Conservation (phyloP, 2,888 invertebrate genomes). For the Invenusta paracnida region DNA sequence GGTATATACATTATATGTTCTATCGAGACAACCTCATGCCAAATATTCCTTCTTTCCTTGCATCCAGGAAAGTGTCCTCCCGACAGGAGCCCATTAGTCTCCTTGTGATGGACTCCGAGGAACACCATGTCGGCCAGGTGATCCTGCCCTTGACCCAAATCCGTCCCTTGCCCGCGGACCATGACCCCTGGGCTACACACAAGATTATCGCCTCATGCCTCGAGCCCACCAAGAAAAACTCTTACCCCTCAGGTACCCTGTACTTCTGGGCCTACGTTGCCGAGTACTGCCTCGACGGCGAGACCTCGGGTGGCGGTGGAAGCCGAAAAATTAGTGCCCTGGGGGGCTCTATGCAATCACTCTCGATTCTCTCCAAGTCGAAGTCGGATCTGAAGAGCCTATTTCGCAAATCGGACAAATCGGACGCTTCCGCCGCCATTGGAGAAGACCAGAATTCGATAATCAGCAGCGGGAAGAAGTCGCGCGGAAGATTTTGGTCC, state of each 20-base stretch:
- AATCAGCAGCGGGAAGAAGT: not conserved
- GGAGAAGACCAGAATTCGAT: not conserved
- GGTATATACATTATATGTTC: no score
- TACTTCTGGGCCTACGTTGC: conserved; percentile 32
- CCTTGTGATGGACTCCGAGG: conserved; percentile 36
- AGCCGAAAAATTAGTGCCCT: not conserved
- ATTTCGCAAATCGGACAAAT: not conserved
- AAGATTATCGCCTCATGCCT: conserved; percentile 28
- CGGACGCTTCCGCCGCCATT: not conserved
- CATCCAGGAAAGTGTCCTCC: not conserved
- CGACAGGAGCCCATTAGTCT: conserved; percentile 27
- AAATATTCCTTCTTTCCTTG: no score
- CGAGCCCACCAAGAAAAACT: conserved; percentile 41
- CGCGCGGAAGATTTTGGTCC: not conserved
- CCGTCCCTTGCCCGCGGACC: not conserved
- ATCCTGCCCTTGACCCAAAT: conserved; percentile 27
- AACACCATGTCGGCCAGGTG: conserved; percentile 34
- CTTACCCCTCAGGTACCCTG: conserved; percentile 20
- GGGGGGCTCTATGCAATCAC: conserved; percentile 2
- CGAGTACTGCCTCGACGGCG: not conserved
- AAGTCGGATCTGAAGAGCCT: not conserved
- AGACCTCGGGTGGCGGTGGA: not conserved
- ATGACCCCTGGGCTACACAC: not conserved
- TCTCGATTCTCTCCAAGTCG: not conserved
- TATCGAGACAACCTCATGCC: no score